Base-by-base conservation (phyloP, 1,140 invertebrate genomes). In the Drosophila kanapiae region DNA sequence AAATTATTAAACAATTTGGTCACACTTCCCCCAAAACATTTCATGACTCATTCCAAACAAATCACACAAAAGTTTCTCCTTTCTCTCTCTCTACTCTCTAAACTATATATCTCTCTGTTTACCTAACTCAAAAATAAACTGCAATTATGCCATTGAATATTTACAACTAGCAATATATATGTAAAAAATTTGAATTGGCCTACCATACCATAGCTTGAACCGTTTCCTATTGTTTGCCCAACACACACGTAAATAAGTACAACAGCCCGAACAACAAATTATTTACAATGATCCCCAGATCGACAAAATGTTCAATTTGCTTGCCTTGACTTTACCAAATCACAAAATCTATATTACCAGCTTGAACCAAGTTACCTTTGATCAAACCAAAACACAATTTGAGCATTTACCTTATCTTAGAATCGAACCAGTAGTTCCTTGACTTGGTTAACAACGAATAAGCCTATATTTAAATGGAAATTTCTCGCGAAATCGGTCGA, bases 1-100 rank as follows among this genome's bases (percentile, higher is more conserved):
- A 43, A 68, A 67, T 77, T 67, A 23, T 16, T 31, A 31, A 80
- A 64, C 79, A 82, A 78, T 86, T 78, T 69, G 82, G 77, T 86
- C 84, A 72, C 40, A 23, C 23, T 23, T 23, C 11, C 51, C 56
- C 74, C 37, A 42, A 68, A 70, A 70, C 65, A 56, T 74, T 75
- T 67, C 56, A 79, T 74, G 48, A 75, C 27, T 58, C 53, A 65
- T 61, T 61, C 43, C 60, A 75, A 60, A 80, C 54, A 35, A 58
- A 85, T 56, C 67, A 72, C 72, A 78, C 80, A 54, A 72, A 48
- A 63, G 51, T 68, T 61, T 68, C 63, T 56, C 9, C 45, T 71
- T 35, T 59, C 29, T 68, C 18, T 56, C 35, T 60, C 29, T 45
- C 43, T 68, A 42, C 49, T 51, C 5, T 18, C n/a, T 61, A 1